These are phyloP conservation scores for Scomber japonicus DNA, from an alignment of 2,113 vertebrate species.

Conservation along the genomic window DNA sequence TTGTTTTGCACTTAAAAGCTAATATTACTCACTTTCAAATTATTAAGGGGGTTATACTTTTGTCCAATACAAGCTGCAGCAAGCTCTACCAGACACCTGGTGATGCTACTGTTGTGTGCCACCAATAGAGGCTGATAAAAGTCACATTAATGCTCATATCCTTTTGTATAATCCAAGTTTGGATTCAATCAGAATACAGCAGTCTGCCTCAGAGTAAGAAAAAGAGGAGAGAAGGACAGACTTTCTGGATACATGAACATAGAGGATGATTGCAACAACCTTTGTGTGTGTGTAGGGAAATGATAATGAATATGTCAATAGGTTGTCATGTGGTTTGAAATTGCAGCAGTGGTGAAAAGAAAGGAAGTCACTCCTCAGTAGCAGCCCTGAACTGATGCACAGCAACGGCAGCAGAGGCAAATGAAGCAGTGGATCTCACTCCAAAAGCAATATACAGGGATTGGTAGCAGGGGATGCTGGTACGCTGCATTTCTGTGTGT, in stretches of 20 bases:
- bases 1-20: not conserved
- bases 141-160: not conserved
- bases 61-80: not conserved
- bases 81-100: not conserved
- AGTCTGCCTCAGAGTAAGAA: not conserved
- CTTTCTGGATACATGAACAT: not conserved
- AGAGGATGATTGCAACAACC: not conserved
- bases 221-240: no score
- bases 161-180: not conserved
- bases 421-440: slow-evolving; percentile 58
- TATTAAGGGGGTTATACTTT: not conserved
- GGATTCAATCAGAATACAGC: not conserved
- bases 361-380: slow-evolving; percentile 47
- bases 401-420: slow-evolving; percentile 45
- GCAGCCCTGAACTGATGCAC: slow-evolving; percentile 33
- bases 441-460: slow-evolving; percentile 66
- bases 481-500: slow-evolving; percentile 2
- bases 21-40: not conserved
- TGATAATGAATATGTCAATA: not conserved
- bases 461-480: slow-evolving; percentile 23
- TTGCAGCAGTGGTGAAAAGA: not conserved
- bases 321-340: slow-evolving; percentile 5
- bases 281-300: not conserved
- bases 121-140: not conserved
- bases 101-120: not conserved